These are phyloP conservation scores for Corythoichthys haematopterus DNA, from an alignment of 2,113 vertebrate species.

Conservation along the genomic window DNA sequence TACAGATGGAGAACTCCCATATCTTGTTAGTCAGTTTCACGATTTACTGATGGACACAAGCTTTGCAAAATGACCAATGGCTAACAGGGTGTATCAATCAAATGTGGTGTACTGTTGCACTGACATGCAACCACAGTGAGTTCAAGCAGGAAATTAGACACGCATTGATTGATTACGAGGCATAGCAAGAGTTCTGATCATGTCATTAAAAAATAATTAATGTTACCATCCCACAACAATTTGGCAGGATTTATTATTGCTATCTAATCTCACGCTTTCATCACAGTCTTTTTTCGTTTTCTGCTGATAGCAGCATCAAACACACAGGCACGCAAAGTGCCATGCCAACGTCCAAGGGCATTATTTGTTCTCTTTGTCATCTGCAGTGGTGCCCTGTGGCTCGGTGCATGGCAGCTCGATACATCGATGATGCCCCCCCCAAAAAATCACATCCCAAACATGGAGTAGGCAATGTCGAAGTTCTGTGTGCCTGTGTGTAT, in stretches of 20 bases:
- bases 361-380: slow-evolving; percentile 45
- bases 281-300: slow-evolving; percentile 32
- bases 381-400: slow-evolving; percentile 30
- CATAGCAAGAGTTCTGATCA: slow-evolving; percentile 14
- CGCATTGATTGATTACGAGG: slow-evolving; percentile 31
- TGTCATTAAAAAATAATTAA: slow-evolving; percentile 13
- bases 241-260: slow-evolving; percentile 19
- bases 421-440: slow-evolving; percentile 33
- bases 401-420: slow-evolving; percentile 26
- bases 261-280: slow-evolving; percentile 17
- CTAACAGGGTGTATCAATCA: slow-evolving; percentile 55
- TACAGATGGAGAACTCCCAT: slow-evolving; percentile 26
- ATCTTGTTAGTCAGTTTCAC: slow-evolving; percentile 45
- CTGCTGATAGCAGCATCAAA: slow-evolving; percentile 45
- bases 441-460: slow-evolving; percentile 19
- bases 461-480: slow-evolving; percentile 39
- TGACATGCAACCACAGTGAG: slow-evolving; percentile 24
- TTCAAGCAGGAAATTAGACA: slow-evolving; percentile 32
- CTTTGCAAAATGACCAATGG: slow-evolving; percentile 28
- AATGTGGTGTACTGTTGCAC: slow-evolving; percentile 13
- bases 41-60: slow-evolving; percentile 41
- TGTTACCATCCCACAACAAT: slow-evolving; percentile 14
- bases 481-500: slow-evolving; percentile 18
- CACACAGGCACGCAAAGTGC: slow-evolving; percentile 12
- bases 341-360: slow-evolving; percentile 42